Evolutionary conservation across 2,797 vertebrate species (phyloP).

Genomic region (Malurus leucopterus): DNA sequence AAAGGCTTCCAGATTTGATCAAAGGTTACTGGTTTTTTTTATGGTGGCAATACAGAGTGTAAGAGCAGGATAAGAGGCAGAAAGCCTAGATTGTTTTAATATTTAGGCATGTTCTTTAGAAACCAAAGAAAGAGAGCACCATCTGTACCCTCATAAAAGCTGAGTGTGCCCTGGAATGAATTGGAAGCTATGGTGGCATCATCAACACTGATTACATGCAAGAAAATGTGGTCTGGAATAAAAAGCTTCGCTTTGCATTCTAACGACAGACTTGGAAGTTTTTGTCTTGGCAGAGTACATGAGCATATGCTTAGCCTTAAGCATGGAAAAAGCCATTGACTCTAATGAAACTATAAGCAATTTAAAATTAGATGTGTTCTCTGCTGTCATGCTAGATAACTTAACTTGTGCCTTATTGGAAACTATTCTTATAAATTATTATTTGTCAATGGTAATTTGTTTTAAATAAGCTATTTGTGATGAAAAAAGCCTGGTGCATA

Average conservation of each 20-base stretch:
- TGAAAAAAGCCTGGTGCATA: neutral
- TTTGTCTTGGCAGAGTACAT: constrained; percentile 11
- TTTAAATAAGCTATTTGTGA: neutral
- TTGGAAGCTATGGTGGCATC: neutral
- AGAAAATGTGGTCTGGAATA: constrained; percentile 27
- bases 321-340: constrained; percentile 16
- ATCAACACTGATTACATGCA: neutral
- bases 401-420: neutral
- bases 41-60: neutral
- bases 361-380: constrained; percentile 10
- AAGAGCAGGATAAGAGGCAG: neutral
- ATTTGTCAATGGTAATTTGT: neutral
- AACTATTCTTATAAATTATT: neutral
- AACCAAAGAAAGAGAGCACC: neutral
- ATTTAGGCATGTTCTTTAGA: neutral
- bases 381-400: neutral
- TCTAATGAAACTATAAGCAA: neutral
- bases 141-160: constrained; percentile 35
- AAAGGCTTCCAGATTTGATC: constrained; percentile 22
- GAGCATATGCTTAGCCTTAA: constrained; percentile 31
- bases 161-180: neutral
- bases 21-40: constrained; percentile 7
- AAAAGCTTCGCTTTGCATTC: neutral
- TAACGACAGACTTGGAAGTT: constrained; percentile 18
- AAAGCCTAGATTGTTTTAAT: neutral